Evolutionary conservation across 1,140 invertebrate species (phyloP).

Genomic region (Liolophura sinensis): DNA sequence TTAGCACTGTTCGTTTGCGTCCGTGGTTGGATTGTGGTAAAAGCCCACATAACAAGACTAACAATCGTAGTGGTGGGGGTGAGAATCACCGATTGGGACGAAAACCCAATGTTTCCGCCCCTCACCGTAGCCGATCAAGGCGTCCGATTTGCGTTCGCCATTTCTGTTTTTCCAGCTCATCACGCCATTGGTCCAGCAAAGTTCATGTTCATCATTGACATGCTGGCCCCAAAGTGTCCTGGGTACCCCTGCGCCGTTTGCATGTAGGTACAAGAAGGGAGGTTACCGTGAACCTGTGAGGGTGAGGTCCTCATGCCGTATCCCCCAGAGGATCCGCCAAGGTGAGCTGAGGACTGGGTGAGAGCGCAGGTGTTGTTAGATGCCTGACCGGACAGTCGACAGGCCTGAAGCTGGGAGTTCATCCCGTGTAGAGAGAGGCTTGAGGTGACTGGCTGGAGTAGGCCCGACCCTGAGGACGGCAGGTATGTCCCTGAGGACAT

Average conservation of each 20-base stretch:
- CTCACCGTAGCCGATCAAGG: too few relatives aligned
- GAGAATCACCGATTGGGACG: too few relatives aligned
- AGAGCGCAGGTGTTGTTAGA: conserved; percentile 36
- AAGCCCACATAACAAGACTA: too few relatives aligned
- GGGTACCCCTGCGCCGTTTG: conserved; percentile 44
- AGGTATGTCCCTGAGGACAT: conserved; percentile 34
- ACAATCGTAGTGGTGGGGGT: too few relatives aligned
- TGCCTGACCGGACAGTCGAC: conserved; percentile 31
- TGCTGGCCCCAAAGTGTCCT: conserved; percentile 38
- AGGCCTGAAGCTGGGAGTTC: conserved; percentile 42
- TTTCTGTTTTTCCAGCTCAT: conserved; percentile 12
- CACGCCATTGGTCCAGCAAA: conserved; percentile 47
- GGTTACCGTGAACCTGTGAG: conserved; percentile 32
- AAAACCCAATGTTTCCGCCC: too few relatives aligned
- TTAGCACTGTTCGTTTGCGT: too few relatives aligned
- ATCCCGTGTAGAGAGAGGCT: conserved; percentile 31
- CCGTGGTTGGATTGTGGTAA: too few relatives aligned
- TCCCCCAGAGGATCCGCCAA: conserved; percentile 29
- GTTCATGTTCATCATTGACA: conserved; percentile 54
- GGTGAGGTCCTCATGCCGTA: conserved; percentile 37
- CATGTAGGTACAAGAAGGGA: conserved; percentile 50
- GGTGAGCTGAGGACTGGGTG: conserved; percentile 29
- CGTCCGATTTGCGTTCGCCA: background rate
- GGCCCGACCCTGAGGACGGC: conserved; percentile 30
- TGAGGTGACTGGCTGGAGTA: conserved; percentile 22